Conservation (phyloP, 2,797 vertebrate species). For the Sarcophilus harrisii region DNA sequence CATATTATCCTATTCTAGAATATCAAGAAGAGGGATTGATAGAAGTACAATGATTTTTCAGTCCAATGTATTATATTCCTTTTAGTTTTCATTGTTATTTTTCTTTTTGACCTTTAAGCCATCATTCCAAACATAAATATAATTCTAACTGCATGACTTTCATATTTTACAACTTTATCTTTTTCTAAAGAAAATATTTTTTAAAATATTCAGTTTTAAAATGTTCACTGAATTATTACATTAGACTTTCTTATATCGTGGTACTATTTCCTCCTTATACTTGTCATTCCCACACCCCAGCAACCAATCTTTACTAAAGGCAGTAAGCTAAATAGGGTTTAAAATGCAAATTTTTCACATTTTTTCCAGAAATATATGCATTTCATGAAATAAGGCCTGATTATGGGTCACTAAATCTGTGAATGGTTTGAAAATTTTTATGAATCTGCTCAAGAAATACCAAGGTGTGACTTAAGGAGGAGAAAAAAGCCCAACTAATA, state of each 20-base stretch:
- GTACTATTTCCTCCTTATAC: background rate
- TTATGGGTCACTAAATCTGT: background rate
- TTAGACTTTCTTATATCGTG: background rate
- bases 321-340: background rate
- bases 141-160: slow-evolving; percentile 37
- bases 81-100: background rate
- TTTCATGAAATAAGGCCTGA: background rate
- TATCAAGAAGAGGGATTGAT: background rate
- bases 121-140: slow-evolving; percentile 48
- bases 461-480: background rate
- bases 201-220: slow-evolving; percentile 10
- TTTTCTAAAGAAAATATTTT: slow-evolving; percentile 16
- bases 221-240: background rate
- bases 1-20: slow-evolving; percentile 11
- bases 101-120: slow-evolving; percentile 29
- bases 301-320: background rate
- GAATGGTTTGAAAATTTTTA: background rate
- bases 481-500: background rate
- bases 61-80: background rate
- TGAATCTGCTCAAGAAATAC: background rate
- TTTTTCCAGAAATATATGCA: background rate
- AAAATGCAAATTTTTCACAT: background rate
- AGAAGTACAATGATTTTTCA: background rate
- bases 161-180: slow-evolving; percentile 37
- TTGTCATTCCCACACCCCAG: background rate